A percentile compares a stretch with the other conserved stretches of the same genome.
These are phyloP conservation scores for Trichonephila inaurata DNA, from an alignment of 1,140 invertebrate genomes.

Conservation along the genomic window DNA sequence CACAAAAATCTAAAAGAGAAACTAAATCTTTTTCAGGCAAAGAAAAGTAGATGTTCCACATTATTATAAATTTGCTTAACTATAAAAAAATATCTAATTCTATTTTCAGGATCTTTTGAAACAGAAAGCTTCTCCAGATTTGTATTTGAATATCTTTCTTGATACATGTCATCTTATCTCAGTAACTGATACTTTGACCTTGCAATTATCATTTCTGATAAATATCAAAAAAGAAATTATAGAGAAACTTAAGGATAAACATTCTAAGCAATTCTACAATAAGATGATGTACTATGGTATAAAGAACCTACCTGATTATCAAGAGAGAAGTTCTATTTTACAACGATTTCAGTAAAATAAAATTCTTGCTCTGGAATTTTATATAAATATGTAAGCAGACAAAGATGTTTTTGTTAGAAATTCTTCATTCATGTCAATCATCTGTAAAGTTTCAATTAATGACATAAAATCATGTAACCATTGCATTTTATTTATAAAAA, in stretches of 20 bases:
- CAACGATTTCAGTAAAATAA: background rate
- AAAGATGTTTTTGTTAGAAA: too few relatives aligned
- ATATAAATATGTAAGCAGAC: background rate
- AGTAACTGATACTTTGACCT: background rate
- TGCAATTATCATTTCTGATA: background rate
- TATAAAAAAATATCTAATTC: background rate
- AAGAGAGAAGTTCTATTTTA: background rate
- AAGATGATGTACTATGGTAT: background rate
- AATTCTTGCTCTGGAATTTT: too few relatives aligned
- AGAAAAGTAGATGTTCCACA: too few relatives aligned
- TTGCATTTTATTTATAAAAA: too few relatives aligned
- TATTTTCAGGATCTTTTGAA: slow-evolving; percentile 19
- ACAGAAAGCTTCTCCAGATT: background rate
- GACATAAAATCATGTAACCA: too few relatives aligned
- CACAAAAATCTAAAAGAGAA: too few relatives aligned
- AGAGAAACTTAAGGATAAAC: background rate
- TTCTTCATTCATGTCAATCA: too few relatives aligned
- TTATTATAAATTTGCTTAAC: too few relatives aligned
- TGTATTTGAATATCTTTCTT: slow-evolving; percentile 49
- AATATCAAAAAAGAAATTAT: background rate
- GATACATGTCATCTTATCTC: background rate
- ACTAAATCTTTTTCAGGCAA: too few relatives aligned
- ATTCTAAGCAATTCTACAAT: background rate
- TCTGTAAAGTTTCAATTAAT: too few relatives aligned
- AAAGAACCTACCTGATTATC: background rate